These are phyloP conservation scores for Tipula confusa DNA, from an alignment of 2,888 invertebrate genomes.

Conservation along the genomic window DNA sequence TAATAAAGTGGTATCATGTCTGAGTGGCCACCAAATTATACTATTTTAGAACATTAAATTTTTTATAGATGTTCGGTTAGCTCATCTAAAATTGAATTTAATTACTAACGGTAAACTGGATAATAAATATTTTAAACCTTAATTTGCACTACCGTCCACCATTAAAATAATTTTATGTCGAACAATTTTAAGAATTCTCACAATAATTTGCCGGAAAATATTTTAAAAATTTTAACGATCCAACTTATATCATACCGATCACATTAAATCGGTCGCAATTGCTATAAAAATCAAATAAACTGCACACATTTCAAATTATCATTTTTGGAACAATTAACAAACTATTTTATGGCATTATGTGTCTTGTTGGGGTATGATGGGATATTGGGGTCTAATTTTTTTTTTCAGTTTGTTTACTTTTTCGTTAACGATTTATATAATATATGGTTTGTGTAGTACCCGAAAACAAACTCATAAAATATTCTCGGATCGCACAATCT, in stretches of 20 bases:
- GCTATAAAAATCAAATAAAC: not conserved
- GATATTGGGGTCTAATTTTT: too few relatives aligned
- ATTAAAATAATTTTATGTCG: not conserved
- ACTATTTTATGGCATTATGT: not conserved
- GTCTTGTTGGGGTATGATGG: not conserved
- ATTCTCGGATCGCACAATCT: not conserved
- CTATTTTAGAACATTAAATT: not conserved
- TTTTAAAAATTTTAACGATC: not conserved
- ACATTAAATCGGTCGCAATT: constrained; percentile 7
- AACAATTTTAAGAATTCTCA: not conserved
- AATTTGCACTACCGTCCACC: not conserved
- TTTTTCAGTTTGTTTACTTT: too few relatives aligned
- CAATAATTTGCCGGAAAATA: not conserved
- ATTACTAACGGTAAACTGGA: not conserved
- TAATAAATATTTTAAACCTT: not conserved
- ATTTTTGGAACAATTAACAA: not conserved
- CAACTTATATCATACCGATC: not conserved
- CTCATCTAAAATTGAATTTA: not conserved
- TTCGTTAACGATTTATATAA: not conserved
- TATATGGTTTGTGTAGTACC: not conserved
- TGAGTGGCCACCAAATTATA: too few relatives aligned
- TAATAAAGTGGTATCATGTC: too few relatives aligned
- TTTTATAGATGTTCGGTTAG: not conserved
- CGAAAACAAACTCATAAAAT: not conserved
- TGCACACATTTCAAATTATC: not conserved